These are phyloP conservation scores for Lasioglossum figueresi DNA, from an alignment of 2,888 invertebrate species.

Conservation along the genomic window DNA sequence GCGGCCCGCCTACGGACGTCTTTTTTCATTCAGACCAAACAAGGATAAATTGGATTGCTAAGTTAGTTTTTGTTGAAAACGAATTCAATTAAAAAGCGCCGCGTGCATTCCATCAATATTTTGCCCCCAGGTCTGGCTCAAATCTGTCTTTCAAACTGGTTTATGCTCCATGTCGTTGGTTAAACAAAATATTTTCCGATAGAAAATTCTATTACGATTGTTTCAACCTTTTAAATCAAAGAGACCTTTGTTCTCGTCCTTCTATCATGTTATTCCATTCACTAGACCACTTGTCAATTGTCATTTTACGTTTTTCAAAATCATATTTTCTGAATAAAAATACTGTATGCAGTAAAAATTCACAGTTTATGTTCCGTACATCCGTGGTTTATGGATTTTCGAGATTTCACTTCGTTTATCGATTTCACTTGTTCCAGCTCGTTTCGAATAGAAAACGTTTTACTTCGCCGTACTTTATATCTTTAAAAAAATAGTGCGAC, in stretches of 20 bases:
- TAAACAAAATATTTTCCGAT: neutral
- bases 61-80: too few species aligned
- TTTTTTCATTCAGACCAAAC: neutral
- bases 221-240: neutral
- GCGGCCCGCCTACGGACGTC: neutral
- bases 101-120: neutral
- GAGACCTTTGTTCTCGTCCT: neutral
- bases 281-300: neutral
- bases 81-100: neutral
- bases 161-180: neutral
- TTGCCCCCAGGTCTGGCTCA: neutral
- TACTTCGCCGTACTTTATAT: neutral
- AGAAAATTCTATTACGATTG: neutral
- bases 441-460: neutral
- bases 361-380: neutral
- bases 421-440: neutral
- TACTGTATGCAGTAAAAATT: neutral
- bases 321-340: neutral
- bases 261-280: neutral
- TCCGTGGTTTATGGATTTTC: neutral
- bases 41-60: neutral
- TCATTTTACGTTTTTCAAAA: neutral
- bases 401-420: neutral
- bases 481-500: neutral
- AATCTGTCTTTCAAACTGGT: neutral